A percentile compares a stretch with the other conserved stretches of the same genome.
Evolutionary conservation across 2,888 invertebrate genomes (phyloP).

Genomic region (Ellobium chinense): DNA sequence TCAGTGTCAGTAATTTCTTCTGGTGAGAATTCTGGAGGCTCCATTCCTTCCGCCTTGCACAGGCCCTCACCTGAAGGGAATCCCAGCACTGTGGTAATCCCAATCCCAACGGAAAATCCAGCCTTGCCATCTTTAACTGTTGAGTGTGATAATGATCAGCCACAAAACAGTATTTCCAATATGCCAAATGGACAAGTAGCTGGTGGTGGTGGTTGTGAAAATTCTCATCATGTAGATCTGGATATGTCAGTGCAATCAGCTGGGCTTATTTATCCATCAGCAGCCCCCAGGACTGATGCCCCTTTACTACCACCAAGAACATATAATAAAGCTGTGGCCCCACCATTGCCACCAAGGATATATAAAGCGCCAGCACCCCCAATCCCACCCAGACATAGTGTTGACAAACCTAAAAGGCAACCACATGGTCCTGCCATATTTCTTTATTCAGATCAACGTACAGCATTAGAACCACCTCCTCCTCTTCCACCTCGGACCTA

Average conservation of each 20-base stretch:
- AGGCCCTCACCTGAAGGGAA: too few species aligned
- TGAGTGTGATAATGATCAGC: background rate
- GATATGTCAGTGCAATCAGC: constrained; percentile 44
- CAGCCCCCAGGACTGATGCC: constrained; percentile 52
- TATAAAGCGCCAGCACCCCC: constrained; percentile 64
- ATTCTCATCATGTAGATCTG: constrained; percentile 9
- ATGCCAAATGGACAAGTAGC: background rate
- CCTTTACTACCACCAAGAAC: constrained; percentile 72
- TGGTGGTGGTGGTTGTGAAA: background rate
- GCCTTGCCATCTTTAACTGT: background rate
- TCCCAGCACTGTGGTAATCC: background rate
- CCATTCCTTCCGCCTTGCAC: constrained; percentile 51
- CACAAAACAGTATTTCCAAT: background rate
- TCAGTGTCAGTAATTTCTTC: constrained; percentile 61
- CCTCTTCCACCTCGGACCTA: constrained; percentile 73
- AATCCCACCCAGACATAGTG: constrained; percentile 64
- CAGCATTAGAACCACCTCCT: constrained; percentile 58
- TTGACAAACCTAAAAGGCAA: constrained; percentile 55
- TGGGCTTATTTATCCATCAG: background rate
- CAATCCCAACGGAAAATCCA: background rate
- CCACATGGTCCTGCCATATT: constrained; percentile 24
- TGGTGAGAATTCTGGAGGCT: constrained; percentile 68
- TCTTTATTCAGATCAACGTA: constrained; percentile 15
- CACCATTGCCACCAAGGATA: constrained; percentile 68
- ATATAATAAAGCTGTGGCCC: constrained; percentile 59